phyloP scores from a whole-genome alignment of 1,140 invertebrate species.

The Drusus annulatus region DNA sequence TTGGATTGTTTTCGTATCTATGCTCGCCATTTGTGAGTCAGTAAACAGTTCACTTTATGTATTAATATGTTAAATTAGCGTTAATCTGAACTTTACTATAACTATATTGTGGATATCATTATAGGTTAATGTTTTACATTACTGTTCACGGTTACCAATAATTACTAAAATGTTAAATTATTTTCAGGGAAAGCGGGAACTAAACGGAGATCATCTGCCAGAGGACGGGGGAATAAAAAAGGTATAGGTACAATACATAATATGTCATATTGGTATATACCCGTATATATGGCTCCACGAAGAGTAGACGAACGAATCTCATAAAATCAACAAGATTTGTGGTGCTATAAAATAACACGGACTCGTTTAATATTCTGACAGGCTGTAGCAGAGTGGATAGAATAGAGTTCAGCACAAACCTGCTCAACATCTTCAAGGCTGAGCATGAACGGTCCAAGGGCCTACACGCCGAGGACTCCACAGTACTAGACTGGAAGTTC shows the following conservation, averaged over 20 bases:
- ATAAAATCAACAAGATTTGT: constrained; percentile 18
- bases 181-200: constrained; percentile 47
- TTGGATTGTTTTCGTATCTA: too few relatives aligned
- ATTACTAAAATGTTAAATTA: background rate
- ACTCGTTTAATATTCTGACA: constrained; percentile 51
- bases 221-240: constrained; percentile 40
- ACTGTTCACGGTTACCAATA: too few relatives aligned
- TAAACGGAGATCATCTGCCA: constrained; percentile 34
- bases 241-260: constrained; percentile 2
- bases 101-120: too few relatives aligned
- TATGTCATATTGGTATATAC: too few relatives aligned
- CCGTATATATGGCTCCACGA: too few relatives aligned
- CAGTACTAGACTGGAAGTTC: constrained; percentile 91
- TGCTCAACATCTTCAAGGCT: constrained; percentile 86
- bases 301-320: background rate
- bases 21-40: too few relatives aligned
- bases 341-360: constrained; percentile 22
- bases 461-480: constrained; percentile 59
- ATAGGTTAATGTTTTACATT: too few relatives aligned
- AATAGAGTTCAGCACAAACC: constrained; percentile 83
- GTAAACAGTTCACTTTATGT: too few relatives aligned
- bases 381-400: constrained; percentile 82
- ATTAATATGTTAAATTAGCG: too few relatives aligned
- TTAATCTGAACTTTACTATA: too few relatives aligned
- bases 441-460: constrained; percentile 76